Conservation (phyloP, 2,888 invertebrate species). For the Xanthia togata region DNA sequence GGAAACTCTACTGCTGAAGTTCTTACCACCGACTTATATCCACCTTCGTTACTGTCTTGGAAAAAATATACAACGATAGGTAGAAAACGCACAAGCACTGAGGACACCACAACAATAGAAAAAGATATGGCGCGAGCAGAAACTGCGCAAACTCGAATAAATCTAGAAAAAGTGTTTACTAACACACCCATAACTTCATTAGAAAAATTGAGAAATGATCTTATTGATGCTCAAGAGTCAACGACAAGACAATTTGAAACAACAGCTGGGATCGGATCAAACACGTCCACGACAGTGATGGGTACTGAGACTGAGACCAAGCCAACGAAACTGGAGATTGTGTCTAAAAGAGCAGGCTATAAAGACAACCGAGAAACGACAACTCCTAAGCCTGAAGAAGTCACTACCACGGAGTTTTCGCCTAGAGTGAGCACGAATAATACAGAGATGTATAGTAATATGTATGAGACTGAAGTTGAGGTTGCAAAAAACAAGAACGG, state of each 20-base stretch:
- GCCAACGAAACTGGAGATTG: constrained; percentile 65
- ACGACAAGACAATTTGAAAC: constrained; percentile 27
- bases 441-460: constrained; percentile 60
- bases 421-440: constrained; percentile 36
- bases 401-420: constrained; percentile 37
- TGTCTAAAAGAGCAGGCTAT: constrained; percentile 82
- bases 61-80: constrained; percentile 76
- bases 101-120: constrained; percentile 58
- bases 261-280: constrained; percentile 14
- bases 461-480: constrained; percentile 69
- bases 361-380: constrained; percentile 76
- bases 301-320: constrained; percentile 5
- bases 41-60: constrained; percentile 65
- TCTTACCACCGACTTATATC: constrained; percentile 9
- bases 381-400: constrained; percentile 51
- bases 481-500: constrained; percentile 63
- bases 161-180: constrained; percentile 68
- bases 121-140: constrained; percentile 71
- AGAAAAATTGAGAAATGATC: constrained; percentile 66
- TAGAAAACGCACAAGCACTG: constrained; percentile 67
- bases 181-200: constrained; percentile 72
- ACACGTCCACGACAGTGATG: constrained; percentile 31
- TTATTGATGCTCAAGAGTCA: constrained; percentile 41
- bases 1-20: constrained; percentile 25
- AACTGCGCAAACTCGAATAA: constrained; percentile 67